These are phyloP conservation scores for Palaemon carinicauda DNA, from an alignment of 1,140 invertebrate genomes.

Conservation along the genomic window DNA sequence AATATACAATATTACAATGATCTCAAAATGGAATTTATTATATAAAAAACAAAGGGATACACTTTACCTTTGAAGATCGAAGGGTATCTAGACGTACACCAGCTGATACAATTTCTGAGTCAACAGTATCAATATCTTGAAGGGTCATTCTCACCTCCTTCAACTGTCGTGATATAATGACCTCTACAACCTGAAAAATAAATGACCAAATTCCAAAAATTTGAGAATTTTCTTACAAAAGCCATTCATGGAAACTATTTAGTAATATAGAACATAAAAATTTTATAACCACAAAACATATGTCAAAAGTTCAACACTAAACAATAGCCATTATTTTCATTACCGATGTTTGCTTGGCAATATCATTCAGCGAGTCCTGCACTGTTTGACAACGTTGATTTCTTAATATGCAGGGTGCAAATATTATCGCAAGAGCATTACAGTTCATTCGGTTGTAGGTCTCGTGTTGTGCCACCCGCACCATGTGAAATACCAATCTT, in stretches of 20 bases:
- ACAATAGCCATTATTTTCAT: neutral
- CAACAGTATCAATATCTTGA: slow-evolving; percentile 39
- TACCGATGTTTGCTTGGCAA: slow-evolving; percentile 55
- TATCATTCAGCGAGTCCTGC: slow-evolving; percentile 81
- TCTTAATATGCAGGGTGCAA: slow-evolving; percentile 91
- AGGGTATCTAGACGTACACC: slow-evolving; percentile 28
- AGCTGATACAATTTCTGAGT: slow-evolving; percentile 21
- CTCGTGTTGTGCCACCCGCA: slow-evolving; percentile 85
- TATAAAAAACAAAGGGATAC: neutral
- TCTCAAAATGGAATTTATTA: too few species aligned
- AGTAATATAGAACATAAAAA: neutral
- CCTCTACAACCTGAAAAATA: slow-evolving; percentile 27
- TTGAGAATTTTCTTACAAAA: neutral
- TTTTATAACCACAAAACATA: too few species aligned
- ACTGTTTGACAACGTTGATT: slow-evolving; percentile 86
- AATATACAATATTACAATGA: too few species aligned
- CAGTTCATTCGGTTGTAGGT: slow-evolving; percentile 91
- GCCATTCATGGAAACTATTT: neutral
- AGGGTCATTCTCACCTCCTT: slow-evolving; percentile 30
- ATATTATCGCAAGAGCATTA: slow-evolving; percentile 90
- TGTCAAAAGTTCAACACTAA: neutral
- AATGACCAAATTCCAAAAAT: neutral
- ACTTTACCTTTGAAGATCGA: slow-evolving; percentile 32
- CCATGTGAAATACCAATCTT: slow-evolving; percentile 90
- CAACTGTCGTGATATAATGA: slow-evolving; percentile 30